Conservation (phyloP, 2,113 vertebrate genomes). For the Podiceps cristatus region DNA sequence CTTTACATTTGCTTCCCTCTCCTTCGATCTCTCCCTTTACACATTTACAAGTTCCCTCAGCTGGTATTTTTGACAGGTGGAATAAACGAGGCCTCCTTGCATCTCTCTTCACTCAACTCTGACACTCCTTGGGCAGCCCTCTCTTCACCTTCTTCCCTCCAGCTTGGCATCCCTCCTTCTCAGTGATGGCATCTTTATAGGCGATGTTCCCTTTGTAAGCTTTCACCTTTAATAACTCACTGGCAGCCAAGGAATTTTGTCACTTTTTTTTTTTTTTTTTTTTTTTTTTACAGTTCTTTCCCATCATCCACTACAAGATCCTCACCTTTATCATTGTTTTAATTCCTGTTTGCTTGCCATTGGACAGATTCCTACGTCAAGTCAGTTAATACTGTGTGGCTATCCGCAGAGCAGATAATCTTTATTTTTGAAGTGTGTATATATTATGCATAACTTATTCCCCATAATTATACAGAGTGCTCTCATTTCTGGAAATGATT, state of each 20-base stretch:
- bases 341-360: not conserved
- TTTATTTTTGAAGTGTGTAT: not conserved
- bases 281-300: not conserved
- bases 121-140: not conserved
- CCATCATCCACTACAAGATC: not conserved
- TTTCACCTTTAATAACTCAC: not conserved
- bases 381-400: not conserved
- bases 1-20: not conserved
- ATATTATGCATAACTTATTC: slow-evolving; percentile 48
- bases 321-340: not conserved
- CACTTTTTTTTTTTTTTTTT: no score
- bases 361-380: not conserved
- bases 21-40: not conserved
- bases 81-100: not conserved
- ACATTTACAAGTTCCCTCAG: not conserved
- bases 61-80: not conserved
- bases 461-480: slow-evolving; percentile 19
- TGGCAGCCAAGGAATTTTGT: not conserved
- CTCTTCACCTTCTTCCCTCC: not conserved
- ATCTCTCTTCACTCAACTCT: not conserved
- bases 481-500: slow-evolving; percentile 58
- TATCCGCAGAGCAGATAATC: not conserved
- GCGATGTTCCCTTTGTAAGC: not conserved
- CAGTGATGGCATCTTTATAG: not conserved
- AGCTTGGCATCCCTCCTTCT: not conserved